These are phyloP conservation scores for Anser brachyrhynchus DNA, from an alignment of 2,113 vertebrate species.

Conservation along the genomic window DNA sequence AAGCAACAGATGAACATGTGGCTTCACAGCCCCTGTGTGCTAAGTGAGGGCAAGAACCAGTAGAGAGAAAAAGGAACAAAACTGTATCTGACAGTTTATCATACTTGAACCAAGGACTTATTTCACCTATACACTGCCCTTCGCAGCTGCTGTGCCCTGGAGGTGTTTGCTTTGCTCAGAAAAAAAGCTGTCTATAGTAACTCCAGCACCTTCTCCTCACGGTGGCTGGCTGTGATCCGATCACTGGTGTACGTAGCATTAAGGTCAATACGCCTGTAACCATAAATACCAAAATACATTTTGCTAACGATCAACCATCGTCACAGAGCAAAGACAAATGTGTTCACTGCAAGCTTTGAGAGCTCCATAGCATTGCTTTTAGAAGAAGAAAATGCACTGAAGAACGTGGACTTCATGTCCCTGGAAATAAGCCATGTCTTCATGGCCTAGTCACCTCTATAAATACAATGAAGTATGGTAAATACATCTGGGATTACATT, in stretches of 20 bases:
- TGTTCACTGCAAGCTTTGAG: neutral
- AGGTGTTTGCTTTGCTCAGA: neutral
- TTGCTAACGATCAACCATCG: conserved; percentile 55
- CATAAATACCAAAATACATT: conserved; percentile 64
- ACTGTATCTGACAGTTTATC: neutral
- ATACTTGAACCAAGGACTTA: neutral
- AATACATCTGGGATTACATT: conserved; percentile 57
- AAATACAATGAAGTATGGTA: conserved; percentile 59
- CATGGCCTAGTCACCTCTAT: conserved; percentile 54
- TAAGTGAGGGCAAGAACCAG: neutral
- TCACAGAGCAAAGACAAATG: conserved; percentile 57
- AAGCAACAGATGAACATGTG: neutral
- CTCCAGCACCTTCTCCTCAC: neutral
- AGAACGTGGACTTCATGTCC: conserved; percentile 24
- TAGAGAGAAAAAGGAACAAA: neutral
- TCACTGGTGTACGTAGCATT: conserved; percentile 8
- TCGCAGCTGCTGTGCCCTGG: neutral
- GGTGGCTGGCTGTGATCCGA: conserved; percentile 19
- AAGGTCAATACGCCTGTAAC: conserved; percentile 46
- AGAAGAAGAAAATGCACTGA: conserved; percentile 29
- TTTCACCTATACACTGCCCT: neutral
- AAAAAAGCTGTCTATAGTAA: neutral
- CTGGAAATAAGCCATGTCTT: conserved; percentile 66
- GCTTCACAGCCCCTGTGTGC: neutral
- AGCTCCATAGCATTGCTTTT: neutral